Percentiles rank a stretch among this genome's conserved stretches.
These are phyloP conservation scores for Bos javanicus DNA, from an alignment of 2,113 vertebrate species.

Conservation along the genomic window DNA sequence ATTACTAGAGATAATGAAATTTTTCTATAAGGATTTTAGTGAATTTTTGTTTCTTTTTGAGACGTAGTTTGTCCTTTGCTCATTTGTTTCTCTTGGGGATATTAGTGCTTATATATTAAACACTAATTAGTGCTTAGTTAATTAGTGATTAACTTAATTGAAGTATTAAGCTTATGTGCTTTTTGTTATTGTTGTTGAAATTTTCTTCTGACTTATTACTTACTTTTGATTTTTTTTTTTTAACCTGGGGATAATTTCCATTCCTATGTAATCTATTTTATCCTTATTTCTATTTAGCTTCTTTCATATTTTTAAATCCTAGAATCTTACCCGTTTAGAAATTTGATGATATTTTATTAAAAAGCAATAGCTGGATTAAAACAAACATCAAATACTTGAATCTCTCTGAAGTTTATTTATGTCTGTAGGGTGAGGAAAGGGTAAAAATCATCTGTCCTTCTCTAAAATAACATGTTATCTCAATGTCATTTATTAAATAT, in stretches of 20 bases:
- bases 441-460: background rate
- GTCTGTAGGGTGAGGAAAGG: background rate
- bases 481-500: background rate
- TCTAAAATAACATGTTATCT: background rate
- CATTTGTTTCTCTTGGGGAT: background rate
- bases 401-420: slow-evolving; percentile 2
- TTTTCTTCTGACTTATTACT: background rate
- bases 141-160: background rate
- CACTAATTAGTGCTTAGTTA: background rate
- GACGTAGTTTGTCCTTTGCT: background rate
- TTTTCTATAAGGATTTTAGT: background rate
- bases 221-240: background rate
- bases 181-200: background rate
- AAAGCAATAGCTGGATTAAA: background rate
- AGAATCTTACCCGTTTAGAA: background rate
- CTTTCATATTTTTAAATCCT: background rate
- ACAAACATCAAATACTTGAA: background rate
- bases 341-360: background rate
- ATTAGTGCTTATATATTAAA: background rate
- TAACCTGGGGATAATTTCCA: background rate
- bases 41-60: background rate
- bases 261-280: background rate
- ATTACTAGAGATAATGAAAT: background rate
- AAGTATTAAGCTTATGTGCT: background rate
- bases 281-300: background rate